phyloP scores from a whole-genome alignment of 2,797 vertebrate genomes.

The Bradypodion ventrale region DNA sequence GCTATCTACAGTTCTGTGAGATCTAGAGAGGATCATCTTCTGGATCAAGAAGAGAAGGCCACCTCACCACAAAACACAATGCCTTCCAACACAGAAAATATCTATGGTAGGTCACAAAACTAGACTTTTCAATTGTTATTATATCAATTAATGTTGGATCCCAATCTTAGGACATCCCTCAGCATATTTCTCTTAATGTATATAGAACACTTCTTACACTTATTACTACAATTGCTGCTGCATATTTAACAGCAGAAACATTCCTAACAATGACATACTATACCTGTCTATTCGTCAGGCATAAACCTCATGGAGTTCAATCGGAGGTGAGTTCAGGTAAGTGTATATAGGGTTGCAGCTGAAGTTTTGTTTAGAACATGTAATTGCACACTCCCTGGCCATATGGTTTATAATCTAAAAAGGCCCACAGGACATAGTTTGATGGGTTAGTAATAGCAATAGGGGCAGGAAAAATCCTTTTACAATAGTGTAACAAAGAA shows the following conservation, averaged over 20 bases:
- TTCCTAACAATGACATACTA: neutral
- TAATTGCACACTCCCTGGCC: neutral
- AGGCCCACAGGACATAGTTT: neutral
- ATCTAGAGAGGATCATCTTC: neutral
- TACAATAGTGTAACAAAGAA: slow-evolving; percentile 52
- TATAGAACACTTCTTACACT: no score
- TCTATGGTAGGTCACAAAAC: no score
- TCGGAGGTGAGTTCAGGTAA: neutral
- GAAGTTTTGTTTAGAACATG: neutral
- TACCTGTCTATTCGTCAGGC: neutral
- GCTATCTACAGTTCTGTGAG: neutral
- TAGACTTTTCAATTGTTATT: neutral
- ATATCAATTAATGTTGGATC: neutral
- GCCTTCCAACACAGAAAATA: neutral
- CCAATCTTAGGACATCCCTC: neutral
- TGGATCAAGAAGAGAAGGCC: no score
- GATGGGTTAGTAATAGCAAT: neutral
- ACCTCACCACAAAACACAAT: no score
- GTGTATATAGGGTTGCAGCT: no score
- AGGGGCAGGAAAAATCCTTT: neutral
- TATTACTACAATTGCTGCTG: neutral
- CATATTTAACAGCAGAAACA: neutral
- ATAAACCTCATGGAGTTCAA: neutral
- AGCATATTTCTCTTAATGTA: neutral
- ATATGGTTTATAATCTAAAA: neutral